phyloP scores from a whole-genome alignment of 2,113 vertebrate species.

The Andinoacara biseriatus region DNA sequence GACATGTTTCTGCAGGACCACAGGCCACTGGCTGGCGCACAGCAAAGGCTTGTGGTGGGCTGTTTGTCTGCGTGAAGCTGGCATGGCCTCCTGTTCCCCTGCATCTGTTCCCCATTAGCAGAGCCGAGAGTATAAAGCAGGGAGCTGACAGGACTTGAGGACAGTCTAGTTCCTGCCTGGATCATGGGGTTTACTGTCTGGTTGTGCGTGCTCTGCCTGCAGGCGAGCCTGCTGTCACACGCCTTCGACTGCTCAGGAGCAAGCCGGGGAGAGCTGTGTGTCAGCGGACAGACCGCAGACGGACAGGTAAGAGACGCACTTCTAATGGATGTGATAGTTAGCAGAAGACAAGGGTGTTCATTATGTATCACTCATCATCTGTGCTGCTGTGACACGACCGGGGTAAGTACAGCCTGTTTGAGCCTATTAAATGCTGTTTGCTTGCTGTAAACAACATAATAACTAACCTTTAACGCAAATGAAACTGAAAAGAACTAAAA shows the following conservation, averaged over 20 bases:
- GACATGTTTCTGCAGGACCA: slow-evolving; percentile 79
- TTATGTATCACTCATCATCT: slow-evolving; percentile 55
- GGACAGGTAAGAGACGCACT: slow-evolving; percentile 72
- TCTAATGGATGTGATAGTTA: slow-evolving; percentile 60
- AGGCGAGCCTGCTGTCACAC: slow-evolving; percentile 77
- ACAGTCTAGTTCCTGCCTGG: slow-evolving; percentile 69
- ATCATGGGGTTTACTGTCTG: slow-evolving; percentile 78
- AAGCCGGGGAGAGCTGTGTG: slow-evolving; percentile 60
- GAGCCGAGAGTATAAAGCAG: slow-evolving; percentile 80
- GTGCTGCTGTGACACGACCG: slow-evolving; percentile 27
- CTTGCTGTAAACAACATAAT: slow-evolving; percentile 16
- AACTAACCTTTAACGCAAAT: slow-evolving; percentile 9
- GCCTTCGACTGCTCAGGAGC: slow-evolving; percentile 70
- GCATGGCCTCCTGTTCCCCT: slow-evolving; percentile 71
- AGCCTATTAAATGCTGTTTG: slow-evolving; percentile 54
- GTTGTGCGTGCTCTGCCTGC: slow-evolving; percentile 77
- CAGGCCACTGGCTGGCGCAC: slow-evolving; percentile 72
- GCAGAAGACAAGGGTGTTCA: slow-evolving; percentile 45
- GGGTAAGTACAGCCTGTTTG: slow-evolving; percentile 49
- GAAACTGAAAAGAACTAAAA: slow-evolving; percentile 6
- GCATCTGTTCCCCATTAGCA: slow-evolving; percentile 82
- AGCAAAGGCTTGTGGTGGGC: slow-evolving; percentile 74
- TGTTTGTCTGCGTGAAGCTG: slow-evolving; percentile 79
- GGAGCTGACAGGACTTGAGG: slow-evolving; percentile 71
- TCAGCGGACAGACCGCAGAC: slow-evolving; percentile 57